Percentiles rank a stretch among this genome's conserved stretches.
Conservation (phyloP, 2,888 invertebrate species). For the Oxytorus armatus region DNA sequence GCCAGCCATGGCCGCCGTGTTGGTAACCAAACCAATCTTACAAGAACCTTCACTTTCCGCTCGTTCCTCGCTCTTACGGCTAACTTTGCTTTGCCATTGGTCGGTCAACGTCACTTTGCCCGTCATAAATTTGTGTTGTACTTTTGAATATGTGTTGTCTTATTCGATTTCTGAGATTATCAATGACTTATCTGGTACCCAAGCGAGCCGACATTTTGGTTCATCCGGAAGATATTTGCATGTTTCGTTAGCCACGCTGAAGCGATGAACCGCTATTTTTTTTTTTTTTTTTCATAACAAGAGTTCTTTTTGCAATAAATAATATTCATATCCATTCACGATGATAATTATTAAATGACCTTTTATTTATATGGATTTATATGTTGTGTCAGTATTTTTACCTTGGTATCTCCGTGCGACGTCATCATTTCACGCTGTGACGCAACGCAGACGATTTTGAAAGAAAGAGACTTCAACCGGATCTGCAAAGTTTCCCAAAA, state of each 20-base stretch:
- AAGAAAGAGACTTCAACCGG: conserved; percentile 13
- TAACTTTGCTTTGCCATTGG: conserved; percentile 51
- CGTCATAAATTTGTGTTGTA: neutral
- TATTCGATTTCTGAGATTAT: neutral
- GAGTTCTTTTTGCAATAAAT: too few species aligned
- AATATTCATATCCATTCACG: too few species aligned
- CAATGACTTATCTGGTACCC: neutral
- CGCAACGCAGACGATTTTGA: too few species aligned
- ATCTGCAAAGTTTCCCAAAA: conserved; percentile 8
- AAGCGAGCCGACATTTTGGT: neutral
- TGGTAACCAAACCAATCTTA: neutral
- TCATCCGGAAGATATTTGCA: neutral
- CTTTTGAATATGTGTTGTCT: too few species aligned
- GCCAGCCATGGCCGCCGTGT: conserved; percentile 55
- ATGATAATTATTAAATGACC: neutral
- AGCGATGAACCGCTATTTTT: too few species aligned
- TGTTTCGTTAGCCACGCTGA: too few species aligned
- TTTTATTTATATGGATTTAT: neutral
- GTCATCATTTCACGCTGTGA: conserved; percentile 11
- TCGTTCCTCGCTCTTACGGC: conserved; percentile 57
- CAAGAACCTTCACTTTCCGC: conserved; percentile 66
- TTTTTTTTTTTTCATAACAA: too few species aligned
- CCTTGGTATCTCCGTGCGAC: conserved; percentile 5
- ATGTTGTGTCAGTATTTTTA: neutral
- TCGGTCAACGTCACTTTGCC: neutral